These are phyloP conservation scores for Phyllotreta striolata DNA, from an alignment of 2,888 invertebrate species.

Conservation along the genomic window DNA sequence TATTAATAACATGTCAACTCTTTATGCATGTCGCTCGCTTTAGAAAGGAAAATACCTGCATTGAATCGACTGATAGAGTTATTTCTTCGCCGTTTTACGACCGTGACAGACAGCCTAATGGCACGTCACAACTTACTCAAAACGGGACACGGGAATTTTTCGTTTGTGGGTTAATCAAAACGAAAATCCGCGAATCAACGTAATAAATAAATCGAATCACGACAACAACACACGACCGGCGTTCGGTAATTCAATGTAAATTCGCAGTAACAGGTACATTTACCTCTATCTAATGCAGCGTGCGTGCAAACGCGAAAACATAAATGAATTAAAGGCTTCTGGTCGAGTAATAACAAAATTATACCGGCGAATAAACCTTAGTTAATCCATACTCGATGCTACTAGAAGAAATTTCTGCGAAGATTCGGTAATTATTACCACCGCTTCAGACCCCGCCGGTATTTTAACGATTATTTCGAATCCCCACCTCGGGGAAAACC, in stretches of 20 bases:
- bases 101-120: slow-evolving; percentile 7
- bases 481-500: not conserved
- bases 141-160: not conserved
- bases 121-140: not conserved
- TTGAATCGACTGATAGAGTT: slow-evolving; percentile 13
- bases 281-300: slow-evolving; percentile 17
- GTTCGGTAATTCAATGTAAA: slow-evolving; percentile 4
- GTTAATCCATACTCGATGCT: too few relatives aligned
- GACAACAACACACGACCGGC: too few relatives aligned
- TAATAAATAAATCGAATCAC: too few relatives aligned
- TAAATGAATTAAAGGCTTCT: slow-evolving; percentile 26
- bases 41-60: slow-evolving; percentile 30
- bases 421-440: too few relatives aligned
- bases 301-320: slow-evolving; percentile 27
- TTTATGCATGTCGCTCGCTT: slow-evolving; percentile 43
- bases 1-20: slow-evolving; percentile 45
- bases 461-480: slow-evolving; percentile 17
- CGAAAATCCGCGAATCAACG: too few relatives aligned
- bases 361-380: slow-evolving; percentile 12
- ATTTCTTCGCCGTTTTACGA: slow-evolving; percentile 13
- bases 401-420: too few relatives aligned
- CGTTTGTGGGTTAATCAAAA: too few relatives aligned
- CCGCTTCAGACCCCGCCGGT: not conserved
- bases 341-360: slow-evolving; percentile 17
- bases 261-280: slow-evolving; percentile 27